phyloP scores from a whole-genome alignment of 2,113 vertebrate species.

The Triplophysa siluroides region DNA sequence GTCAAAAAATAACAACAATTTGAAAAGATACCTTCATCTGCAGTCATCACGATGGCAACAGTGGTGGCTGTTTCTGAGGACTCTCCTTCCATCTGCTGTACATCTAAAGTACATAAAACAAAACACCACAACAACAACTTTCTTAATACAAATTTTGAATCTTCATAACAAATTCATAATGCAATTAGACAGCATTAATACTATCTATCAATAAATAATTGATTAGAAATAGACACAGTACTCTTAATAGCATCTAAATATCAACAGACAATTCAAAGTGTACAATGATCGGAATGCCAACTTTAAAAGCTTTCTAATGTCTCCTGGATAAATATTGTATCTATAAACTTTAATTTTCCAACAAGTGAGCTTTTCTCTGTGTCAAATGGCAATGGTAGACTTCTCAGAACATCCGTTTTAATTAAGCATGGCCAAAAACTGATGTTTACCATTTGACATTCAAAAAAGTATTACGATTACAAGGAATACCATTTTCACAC shows the following conservation, averaged over 20 bases:
- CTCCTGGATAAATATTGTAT: too few relatives aligned
- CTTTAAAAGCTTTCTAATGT: too few relatives aligned
- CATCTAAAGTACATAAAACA: neutral
- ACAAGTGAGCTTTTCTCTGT: too few relatives aligned
- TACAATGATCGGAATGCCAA: too few relatives aligned
- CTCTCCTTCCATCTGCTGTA: neutral
- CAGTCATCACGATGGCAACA: constrained; percentile 16
- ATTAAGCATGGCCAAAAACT: neutral
- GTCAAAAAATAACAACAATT: neutral
- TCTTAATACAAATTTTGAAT: neutral
- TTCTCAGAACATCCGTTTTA: neutral
- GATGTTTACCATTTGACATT: neutral
- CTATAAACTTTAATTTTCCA: too few relatives aligned
- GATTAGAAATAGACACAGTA: too few relatives aligned
- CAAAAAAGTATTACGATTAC: neutral
- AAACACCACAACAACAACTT: neutral
- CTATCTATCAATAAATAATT: too few relatives aligned
- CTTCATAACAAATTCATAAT: too few relatives aligned
- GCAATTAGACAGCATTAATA: too few relatives aligned
- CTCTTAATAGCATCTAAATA: too few relatives aligned
- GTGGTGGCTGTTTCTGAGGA: constrained; percentile 9
- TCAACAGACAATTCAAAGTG: too few relatives aligned
- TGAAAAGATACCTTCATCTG: constrained; percentile 13
- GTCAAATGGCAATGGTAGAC: neutral
- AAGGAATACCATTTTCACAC: constrained; percentile 11